A percentile compares a stretch with the other conserved stretches of the same genome.
phyloP scores from a whole-genome alignment of 2,797 vertebrate species.

The Halcyon leucocephala region DNA sequence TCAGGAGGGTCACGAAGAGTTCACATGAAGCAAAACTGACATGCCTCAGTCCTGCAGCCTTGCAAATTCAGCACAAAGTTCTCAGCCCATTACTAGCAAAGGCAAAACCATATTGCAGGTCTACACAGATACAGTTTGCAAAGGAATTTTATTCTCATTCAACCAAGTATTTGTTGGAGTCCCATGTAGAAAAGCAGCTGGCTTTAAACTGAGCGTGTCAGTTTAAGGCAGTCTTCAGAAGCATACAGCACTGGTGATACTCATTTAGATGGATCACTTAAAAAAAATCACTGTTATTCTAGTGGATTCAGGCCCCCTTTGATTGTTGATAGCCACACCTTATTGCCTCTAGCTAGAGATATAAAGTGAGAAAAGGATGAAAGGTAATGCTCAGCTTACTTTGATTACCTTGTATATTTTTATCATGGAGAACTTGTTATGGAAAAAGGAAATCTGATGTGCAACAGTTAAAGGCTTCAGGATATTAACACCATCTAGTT shows the following conservation, averaged over 20 bases:
- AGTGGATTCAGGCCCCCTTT: neutral
- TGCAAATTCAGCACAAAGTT: slow-evolving; percentile 38
- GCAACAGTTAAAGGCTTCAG: neutral
- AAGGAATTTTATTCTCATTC: neutral
- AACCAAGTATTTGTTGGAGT: neutral
- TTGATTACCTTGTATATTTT: neutral
- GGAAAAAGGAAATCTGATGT: neutral
- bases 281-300: neutral
- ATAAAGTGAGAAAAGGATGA: neutral
- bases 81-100: neutral
- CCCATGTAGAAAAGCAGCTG: neutral
- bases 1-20: slow-evolving; percentile 5
- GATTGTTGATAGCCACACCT: neutral
- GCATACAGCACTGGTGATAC: neutral
- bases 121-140: neutral
- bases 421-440: neutral
- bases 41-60: neutral
- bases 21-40: slow-evolving; percentile 32
- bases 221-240: neutral
- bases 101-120: neutral
- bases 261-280: neutral
- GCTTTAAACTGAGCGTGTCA: neutral
- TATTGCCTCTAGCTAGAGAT: neutral
- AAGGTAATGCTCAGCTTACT: neutral
- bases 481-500: neutral